Percentiles rank a stretch among this genome's conserved stretches.
Conservation (phyloP, 2,113 vertebrate genomes). For the Tupaia chinensis region DNA sequence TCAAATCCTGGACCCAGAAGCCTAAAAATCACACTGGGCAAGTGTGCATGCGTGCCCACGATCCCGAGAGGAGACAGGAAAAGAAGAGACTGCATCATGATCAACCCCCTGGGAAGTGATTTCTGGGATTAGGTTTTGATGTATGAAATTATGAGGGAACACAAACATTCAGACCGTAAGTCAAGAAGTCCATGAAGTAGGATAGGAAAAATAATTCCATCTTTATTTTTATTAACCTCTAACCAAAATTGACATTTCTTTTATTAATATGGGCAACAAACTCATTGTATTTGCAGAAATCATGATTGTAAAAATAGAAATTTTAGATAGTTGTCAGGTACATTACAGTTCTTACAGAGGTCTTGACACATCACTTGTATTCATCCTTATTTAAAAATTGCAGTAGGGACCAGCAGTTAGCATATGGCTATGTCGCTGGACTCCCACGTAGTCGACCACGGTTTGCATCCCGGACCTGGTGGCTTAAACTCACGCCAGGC, state of each 20-base stretch:
- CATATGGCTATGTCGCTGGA: too few relatives aligned
- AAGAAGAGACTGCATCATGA: too few relatives aligned
- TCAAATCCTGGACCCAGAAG: too few relatives aligned
- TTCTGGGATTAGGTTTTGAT: background rate
- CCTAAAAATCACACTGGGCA: too few relatives aligned
- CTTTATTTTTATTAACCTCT: background rate
- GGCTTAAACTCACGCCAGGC: too few relatives aligned
- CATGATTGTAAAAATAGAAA: background rate
- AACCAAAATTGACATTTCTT: background rate
- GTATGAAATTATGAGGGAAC: background rate
- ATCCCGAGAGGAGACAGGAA: too few relatives aligned
- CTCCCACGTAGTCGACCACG: too few relatives aligned
- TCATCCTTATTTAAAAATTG: background rate
- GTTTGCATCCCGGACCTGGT: too few relatives aligned
- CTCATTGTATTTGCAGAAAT: background rate
- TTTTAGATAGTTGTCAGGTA: background rate
- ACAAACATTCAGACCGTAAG: background rate
- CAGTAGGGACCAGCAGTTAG: too few relatives aligned
- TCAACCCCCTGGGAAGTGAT: too few relatives aligned
- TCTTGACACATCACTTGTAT: background rate
- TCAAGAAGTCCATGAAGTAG: background rate
- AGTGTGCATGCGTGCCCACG: too few relatives aligned
- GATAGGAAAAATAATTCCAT: background rate
- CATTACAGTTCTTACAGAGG: background rate
- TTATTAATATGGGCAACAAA: background rate